A percentile compares a stretch with the other conserved stretches of the same genome.
Conservation (phyloP, 2,113 vertebrate species). For the Blennius ocellaris region DNA sequence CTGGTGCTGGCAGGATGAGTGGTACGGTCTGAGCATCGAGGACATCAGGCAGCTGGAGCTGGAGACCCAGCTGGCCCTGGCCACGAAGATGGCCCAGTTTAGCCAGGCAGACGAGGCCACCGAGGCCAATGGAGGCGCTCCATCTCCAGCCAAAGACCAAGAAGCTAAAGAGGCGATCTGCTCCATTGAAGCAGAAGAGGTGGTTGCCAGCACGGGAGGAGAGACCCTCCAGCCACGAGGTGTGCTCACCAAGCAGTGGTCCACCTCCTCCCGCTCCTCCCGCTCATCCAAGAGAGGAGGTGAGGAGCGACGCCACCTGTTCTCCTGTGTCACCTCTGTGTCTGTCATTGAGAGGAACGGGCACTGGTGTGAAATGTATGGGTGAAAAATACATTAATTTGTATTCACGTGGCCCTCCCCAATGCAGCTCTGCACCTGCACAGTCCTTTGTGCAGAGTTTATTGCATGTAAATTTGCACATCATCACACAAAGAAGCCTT, state of each 20-base stretch:
- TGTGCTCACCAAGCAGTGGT: conserved; percentile 97
- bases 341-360: conserved; percentile 3
- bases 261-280: conserved; percentile 96
- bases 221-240: conserved; percentile 87
- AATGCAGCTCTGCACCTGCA: neutral
- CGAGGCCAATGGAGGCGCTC: conserved; percentile 62
- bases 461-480: conserved; percentile 21
- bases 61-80: conserved; percentile 93
- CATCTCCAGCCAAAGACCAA: conserved; percentile 78
- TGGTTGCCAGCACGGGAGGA: conserved; percentile 58
- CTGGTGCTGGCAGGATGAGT: conserved; percentile 99
- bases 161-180: conserved; percentile 82
- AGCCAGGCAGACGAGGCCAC: conserved; percentile 82
- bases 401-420: neutral
- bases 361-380: neutral
- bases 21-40: conserved; percentile 96
- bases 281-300: conserved; percentile 97
- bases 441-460: conserved; percentile 4
- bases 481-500: neutral
- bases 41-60: conserved; percentile 96
- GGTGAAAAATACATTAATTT: neutral
- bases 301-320: conserved; percentile 70
- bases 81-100: conserved; percentile 95
- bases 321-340: neutral
- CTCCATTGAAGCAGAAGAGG: conserved; percentile 81